Conservation (phyloP, 1,140 invertebrate genomes). For the Brachionus rubens region DNA sequence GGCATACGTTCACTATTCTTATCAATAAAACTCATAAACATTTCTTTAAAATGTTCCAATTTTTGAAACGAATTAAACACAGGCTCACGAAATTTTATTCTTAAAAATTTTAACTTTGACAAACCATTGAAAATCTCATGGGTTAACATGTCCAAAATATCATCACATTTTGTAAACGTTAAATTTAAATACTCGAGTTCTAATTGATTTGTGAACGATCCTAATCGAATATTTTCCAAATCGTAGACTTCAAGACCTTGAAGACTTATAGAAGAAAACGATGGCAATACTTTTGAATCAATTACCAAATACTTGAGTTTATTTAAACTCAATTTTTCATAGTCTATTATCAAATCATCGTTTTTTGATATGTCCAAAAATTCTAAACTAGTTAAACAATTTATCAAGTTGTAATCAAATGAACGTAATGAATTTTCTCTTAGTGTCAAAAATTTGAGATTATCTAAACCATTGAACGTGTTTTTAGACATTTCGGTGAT, state of each 20-base stretch:
- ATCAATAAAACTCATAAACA: neutral
- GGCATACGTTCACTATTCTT: neutral
- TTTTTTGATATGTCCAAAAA: neutral
- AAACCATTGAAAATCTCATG: neutral
- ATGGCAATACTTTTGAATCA: neutral
- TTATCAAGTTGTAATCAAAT: neutral
- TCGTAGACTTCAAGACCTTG: constrained; percentile 1
- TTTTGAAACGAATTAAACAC: neutral
- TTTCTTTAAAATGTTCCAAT: neutral
- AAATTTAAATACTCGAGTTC: constrained; percentile 13
- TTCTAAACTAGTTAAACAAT: neutral
- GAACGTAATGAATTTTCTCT: neutral
- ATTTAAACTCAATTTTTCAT: neutral
- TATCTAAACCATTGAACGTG: neutral
- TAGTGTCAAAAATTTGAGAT: neutral
- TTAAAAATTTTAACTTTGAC: neutral
- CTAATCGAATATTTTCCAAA: neutral
- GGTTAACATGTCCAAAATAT: neutral
- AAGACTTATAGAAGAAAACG: neutral
- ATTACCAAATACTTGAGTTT: neutral
- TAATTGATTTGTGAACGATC: neutral
- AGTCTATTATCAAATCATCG: neutral
- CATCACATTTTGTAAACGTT: neutral
- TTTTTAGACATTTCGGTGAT: neutral
- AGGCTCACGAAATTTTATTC: neutral